A percentile compares a stretch with the other conserved stretches of the same genome.
These are phyloP conservation scores for Sanderia malayensis DNA, from an alignment of 30 jellyfish, hydroid and myxozoan genomes.

Conservation along the genomic window DNA sequence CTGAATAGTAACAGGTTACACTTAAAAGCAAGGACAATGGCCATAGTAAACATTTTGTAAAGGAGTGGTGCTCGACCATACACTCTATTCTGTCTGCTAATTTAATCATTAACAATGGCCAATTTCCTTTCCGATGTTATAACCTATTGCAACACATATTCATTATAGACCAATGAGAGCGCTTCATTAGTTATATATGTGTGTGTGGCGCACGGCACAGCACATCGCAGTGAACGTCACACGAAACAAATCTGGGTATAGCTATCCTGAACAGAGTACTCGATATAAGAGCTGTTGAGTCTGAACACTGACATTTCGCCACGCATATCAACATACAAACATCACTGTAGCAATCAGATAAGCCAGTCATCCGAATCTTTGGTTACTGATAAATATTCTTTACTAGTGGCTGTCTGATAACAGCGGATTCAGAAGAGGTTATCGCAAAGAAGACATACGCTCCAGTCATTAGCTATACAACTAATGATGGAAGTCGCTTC, in stretches of 20 bases:
- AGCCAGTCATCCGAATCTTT: too few species aligned
- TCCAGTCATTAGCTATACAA: too few species aligned
- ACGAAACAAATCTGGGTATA: slow-evolving; percentile 9
- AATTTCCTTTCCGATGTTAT: slow-evolving; percentile 11
- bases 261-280: not conserved
- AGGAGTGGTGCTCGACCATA: slow-evolving; percentile 41
- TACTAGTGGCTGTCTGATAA: too few species aligned
- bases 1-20: slow-evolving; percentile 57
- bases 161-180: slow-evolving; percentile 38
- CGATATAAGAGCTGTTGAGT: too few species aligned
- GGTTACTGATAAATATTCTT: too few species aligned
- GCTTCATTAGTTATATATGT: slow-evolving; percentile 11
- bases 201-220: not conserved
- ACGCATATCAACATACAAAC: too few species aligned
- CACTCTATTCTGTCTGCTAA: slow-evolving; percentile 32
- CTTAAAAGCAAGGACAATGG: slow-evolving; percentile 40
- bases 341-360: too few species aligned
- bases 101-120: slow-evolving; percentile 16
- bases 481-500: slow-evolving; percentile 51
- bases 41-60: slow-evolving; percentile 15
- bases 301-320: too few species aligned
- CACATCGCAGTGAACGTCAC: too few species aligned
- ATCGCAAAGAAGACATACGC: too few species aligned
- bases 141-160: slow-evolving; percentile 25
- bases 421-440: too few species aligned